Conservation (phyloP, 2,888 invertebrate genomes). For the Temnothorax unifasciatus region DNA sequence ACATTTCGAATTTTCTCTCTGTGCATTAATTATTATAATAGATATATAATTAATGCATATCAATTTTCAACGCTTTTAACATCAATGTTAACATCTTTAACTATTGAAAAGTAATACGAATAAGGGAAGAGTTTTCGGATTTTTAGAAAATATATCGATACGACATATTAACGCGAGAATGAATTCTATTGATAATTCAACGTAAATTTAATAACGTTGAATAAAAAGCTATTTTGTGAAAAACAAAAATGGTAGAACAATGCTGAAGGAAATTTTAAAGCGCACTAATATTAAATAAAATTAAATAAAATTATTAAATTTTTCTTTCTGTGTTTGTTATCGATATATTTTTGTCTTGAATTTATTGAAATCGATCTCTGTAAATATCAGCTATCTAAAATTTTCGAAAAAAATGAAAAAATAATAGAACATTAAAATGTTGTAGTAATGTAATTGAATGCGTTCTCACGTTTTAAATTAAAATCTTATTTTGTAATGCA, state of each 20-base stretch:
- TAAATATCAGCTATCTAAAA: neutral
- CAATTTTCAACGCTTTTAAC: neutral
- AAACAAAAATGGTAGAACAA: neutral
- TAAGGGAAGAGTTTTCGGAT: neutral
- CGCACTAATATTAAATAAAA: neutral
- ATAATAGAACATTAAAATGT: neutral
- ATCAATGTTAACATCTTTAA: neutral
- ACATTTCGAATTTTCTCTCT: neutral
- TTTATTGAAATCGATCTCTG: neutral
- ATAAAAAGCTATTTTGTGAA: neutral
- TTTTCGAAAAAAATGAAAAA: neutral
- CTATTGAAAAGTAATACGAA: neutral
- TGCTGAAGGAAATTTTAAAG: neutral
- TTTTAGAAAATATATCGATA: neutral
- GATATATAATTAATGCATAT: neutral
- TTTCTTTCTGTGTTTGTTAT: neutral
- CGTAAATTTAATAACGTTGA: neutral
- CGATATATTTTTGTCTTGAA: neutral
- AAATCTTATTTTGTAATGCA: slow-evolving; percentile 2
- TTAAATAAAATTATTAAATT: neutral
- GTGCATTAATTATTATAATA: neutral
- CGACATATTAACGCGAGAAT: neutral
- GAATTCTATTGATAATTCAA: neutral
- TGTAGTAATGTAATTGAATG: too few relatives aligned
- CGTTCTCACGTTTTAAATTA: neutral